phyloP scores from a whole-genome alignment of 2,888 invertebrate species.

The Tyria jacobaeae region DNA sequence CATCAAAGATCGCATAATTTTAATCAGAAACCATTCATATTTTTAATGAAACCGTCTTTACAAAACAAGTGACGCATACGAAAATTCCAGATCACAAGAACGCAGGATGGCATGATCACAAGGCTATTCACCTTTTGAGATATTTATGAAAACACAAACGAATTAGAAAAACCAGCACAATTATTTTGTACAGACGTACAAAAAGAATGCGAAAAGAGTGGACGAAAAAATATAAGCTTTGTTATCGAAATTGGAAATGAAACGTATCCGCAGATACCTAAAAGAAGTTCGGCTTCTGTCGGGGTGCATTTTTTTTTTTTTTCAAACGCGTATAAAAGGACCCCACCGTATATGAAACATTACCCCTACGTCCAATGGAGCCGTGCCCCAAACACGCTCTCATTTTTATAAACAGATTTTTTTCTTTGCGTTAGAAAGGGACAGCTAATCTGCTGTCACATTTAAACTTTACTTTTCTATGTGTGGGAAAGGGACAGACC shows the following conservation, averaged over 20 bases:
- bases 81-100: conserved; percentile 62
- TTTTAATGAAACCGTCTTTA: conserved; percentile 61
- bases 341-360: conserved; percentile 83
- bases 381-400: conserved; percentile 75
- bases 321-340: conserved; percentile 77
- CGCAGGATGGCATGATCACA: conserved; percentile 21
- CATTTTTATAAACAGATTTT: conserved; percentile 85
- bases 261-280: conserved; percentile 79
- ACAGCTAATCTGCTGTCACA: conserved; percentile 54
- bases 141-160: conserved; percentile 67
- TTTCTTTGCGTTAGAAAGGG: conserved; percentile 75
- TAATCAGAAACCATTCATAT: conserved; percentile 59
- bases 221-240: conserved; percentile 77
- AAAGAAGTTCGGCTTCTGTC: conserved; percentile 72
- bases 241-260: conserved; percentile 85
- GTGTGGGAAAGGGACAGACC: conserved; percentile 68
- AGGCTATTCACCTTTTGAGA: conserved; percentile 57
- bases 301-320: conserved; percentile 83
- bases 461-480: conserved; percentile 27
- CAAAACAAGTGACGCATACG: conserved; percentile 61
- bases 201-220: conserved; percentile 64
- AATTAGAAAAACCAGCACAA: conserved; percentile 74
- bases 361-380: conserved; percentile 80
- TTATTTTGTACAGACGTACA: conserved; percentile 67
- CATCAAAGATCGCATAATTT: conserved; percentile 52